Evolutionary conservation across 2,113 vertebrate species (phyloP), one percentile per base, ranked within the genome.

Genomic region (Takifugu bimaculatus): DNA sequence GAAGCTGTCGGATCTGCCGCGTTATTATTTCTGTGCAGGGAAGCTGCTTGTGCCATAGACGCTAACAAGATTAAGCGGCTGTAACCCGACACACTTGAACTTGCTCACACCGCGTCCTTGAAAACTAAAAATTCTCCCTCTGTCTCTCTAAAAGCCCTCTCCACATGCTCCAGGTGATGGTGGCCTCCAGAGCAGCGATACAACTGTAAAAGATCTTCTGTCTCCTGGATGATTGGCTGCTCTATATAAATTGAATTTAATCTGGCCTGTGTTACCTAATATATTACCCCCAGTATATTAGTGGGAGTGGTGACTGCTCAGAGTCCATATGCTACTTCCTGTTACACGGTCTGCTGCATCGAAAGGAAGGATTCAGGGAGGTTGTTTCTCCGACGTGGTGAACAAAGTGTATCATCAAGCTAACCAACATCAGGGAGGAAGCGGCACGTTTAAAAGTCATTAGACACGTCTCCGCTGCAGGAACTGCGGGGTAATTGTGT

Each of bases 51-150:
- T 62, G 76, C 43, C n/a, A 65, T 13, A 68, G 50, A 53, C 50
- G n/a, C 65, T 64, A 72, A 73, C 48, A 63, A n/a, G 64, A 84
- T 79, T 58, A 73, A 60, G 65, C 12, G 2, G 42, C 50, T 77
- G 5, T 50, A 66, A 47, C 63, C 50, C 57, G 10, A 52, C 43
- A 66, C 60, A 79, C 26, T 45, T 39, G 20, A 25, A 45, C 68
- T 73, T 67, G 59, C 50, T 77, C 50, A 44, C 44, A 12, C 13
- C 39, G 28, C 32, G 42, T 35, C 2, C 2, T 26, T 27, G 28
- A 4, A 50, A 57, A 57, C 6, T 63, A 32, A 58, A 56, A 44
- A 12, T 26, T 20, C 49, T 28, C 11, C 13, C 35, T 62, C 54
- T 57, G 60, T 26, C 49, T 9, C 6, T 62, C 54, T 64, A 13